Conservation (phyloP, 2,113 vertebrate species). For the Orcinus orca region DNA sequence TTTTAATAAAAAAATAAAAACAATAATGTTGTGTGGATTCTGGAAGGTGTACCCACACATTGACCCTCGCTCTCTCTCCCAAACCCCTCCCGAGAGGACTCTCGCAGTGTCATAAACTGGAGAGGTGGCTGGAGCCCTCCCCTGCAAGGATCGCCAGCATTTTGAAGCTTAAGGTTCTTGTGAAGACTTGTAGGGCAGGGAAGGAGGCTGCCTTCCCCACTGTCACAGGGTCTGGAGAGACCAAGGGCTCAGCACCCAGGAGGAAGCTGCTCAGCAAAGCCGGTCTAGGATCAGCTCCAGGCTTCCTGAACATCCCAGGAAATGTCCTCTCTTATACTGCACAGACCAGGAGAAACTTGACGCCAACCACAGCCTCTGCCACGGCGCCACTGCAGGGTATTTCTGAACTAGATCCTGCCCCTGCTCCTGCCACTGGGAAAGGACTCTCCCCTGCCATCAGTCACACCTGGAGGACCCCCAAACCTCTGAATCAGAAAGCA, state of each 20-base stretch:
- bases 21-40: rapidly evolving
- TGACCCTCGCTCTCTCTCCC: neutral
- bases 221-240: neutral
- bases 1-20: neutral
- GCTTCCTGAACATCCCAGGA: neutral
- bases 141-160: neutral
- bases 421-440: neutral
- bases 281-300: no score
- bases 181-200: neutral
- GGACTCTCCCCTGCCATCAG: neutral
- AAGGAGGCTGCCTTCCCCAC: neutral
- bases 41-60: neutral
- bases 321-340: neutral
- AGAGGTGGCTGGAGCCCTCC: neutral
- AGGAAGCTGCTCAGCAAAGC: neutral
- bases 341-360: neutral
- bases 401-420: neutral
- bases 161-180: neutral
- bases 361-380: no score
- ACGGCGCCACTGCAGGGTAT: rapidly evolving
- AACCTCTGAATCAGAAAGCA: neutral
- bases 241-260: no score
- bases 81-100: rapidly evolving
- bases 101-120: neutral
- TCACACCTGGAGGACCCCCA: neutral